Percentiles rank a stretch among this genome's conserved stretches.
phyloP scores from a whole-genome alignment of 2,797 vertebrate species.

The Toxotes lorentzi region DNA sequence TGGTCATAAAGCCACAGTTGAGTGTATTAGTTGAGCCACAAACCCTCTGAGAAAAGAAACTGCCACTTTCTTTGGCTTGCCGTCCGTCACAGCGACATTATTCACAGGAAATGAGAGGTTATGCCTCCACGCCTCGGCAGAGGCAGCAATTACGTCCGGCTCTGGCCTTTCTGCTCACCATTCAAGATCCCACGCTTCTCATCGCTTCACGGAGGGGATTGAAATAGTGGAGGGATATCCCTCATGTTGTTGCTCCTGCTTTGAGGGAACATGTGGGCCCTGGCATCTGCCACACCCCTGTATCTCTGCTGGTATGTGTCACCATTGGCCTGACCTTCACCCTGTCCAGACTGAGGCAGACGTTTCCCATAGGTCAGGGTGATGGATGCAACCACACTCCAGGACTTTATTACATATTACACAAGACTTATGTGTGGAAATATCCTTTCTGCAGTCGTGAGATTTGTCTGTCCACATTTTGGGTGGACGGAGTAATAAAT shows the following conservation, averaged over 20 bases:
- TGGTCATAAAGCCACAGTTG: conserved; percentile 76
- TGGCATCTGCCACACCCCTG: conserved; percentile 59
- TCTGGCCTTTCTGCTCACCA: conserved; percentile 67
- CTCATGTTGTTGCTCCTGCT: conserved; percentile 60
- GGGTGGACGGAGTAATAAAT: conserved; percentile 59
- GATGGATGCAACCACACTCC: conserved; percentile 62
- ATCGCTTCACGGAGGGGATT: conserved; percentile 49
- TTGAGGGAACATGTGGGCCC: conserved; percentile 45
- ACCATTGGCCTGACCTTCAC: conserved; percentile 64
- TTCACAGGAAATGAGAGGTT: conserved; percentile 84
- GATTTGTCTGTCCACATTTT: conserved; percentile 57
- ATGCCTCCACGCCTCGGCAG: conserved; percentile 69
- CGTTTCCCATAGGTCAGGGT: conserved; percentile 50
- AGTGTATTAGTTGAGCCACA: conserved; percentile 80
- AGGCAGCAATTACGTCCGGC: conserved; percentile 79
- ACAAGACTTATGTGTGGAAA: conserved; percentile 59
- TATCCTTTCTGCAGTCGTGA: conserved; percentile 34
- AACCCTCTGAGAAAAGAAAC: conserved; percentile 81
- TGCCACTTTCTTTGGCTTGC: conserved; percentile 77
- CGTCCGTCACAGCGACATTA: conserved; percentile 77
- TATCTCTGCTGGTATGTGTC: conserved; percentile 47
- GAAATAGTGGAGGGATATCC: conserved; percentile 73
- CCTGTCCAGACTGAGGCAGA: conserved; percentile 43
- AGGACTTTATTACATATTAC: conserved; percentile 58
- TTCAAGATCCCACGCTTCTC: conserved; percentile 66